Base-by-base conservation (phyloP, 2,888 invertebrate genomes). In the Eupithecia centaureata region DNA sequence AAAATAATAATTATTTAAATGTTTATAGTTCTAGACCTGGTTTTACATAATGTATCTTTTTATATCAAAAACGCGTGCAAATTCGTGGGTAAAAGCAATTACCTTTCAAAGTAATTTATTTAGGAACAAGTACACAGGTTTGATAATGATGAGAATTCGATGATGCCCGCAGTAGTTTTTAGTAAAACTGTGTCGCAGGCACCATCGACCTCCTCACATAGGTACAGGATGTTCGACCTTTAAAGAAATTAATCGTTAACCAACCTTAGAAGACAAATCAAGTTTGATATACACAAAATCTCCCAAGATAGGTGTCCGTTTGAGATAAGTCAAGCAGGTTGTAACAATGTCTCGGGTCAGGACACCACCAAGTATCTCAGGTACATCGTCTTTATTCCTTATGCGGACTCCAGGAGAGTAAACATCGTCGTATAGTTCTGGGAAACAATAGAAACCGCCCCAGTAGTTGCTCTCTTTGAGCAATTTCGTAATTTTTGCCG, bases 211-310 rank as follows among this genome's bases (percentile, higher is more conserved):
- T n/a, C n/a, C n/a, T n/a, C n/a, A n/a, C n/a, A n/a, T n/a, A n/a
- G n/a, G n/a, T n/a, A n/a, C n/a, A n/a, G n/a, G n/a, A n/a, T n/a
- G n/a, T n/a, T n/a, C n/a, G n/a, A n/a, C n/a, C n/a, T n/a, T n/a
- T n/a, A n/a, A 42, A 8, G 8, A n/a, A 42, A 18, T 42, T 15
- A 47, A 60, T 15, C 33, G 25, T n/a, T n/a, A 52, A 7, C 10
- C 61, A 28, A 92, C 92, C 88, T 91, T 91, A 32, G 81, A 76
- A 10, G 88, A 83, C 32, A 95, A 80, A 76, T 94, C 81, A 72
- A 94, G 91, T 88, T 95, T 95, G 65, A 94, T 94, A 68, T 93
- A 90, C 61, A 94, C 94, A 65, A 85, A 94, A 77, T 94, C 92
- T 57, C 91, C 89, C 30, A 92, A 85, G 71, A 94, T 93, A 0